Evolutionary conservation across 2,888 invertebrate species (phyloP).

Genomic region (Ornithoptera priamus): DNA sequence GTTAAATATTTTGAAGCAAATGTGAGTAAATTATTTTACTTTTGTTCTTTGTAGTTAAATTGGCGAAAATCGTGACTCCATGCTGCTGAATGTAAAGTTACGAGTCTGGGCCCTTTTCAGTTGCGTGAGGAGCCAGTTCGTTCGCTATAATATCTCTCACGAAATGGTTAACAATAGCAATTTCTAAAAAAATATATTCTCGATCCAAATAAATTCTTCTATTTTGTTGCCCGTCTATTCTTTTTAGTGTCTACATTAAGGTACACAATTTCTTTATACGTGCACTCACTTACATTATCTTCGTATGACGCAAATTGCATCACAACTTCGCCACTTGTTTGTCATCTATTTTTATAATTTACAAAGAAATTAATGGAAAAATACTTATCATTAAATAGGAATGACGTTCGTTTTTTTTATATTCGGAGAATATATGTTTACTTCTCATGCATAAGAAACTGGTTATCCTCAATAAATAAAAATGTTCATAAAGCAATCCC

Average conservation of each 20-base stretch:
- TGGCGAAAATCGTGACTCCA: slow-evolving; percentile 15
- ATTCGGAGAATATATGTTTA: background rate
- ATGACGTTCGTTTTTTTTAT: background rate
- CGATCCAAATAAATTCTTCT: slow-evolving; percentile 12
- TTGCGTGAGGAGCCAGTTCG: slow-evolving; percentile 20
- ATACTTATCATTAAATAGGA: slow-evolving; percentile 1
- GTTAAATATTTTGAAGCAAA: background rate
- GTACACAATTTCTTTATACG: background rate
- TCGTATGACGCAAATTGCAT: slow-evolving; percentile 10
- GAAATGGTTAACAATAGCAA: slow-evolving; percentile 13
- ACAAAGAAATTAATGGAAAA: slow-evolving; percentile 22
- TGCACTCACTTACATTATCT: slow-evolving; percentile 1
- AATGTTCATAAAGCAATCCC: background rate
- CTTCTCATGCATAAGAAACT: background rate
- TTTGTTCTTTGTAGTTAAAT: background rate
- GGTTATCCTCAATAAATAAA: background rate
- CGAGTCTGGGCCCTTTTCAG: background rate
- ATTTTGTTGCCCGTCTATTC: background rate
- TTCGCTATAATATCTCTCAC: slow-evolving; percentile 16
- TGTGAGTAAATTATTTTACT: background rate
- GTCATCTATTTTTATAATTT: slow-evolving; percentile 19
- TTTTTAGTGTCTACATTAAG: background rate
- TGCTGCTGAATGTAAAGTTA: slow-evolving; percentile 10
- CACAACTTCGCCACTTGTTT: slow-evolving; percentile 7
- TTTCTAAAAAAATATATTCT: slow-evolving; percentile 10